Evolutionary conservation across 2,797 vertebrate genomes (phyloP).

Genomic region (Champsocephalus gunnari): DNA sequence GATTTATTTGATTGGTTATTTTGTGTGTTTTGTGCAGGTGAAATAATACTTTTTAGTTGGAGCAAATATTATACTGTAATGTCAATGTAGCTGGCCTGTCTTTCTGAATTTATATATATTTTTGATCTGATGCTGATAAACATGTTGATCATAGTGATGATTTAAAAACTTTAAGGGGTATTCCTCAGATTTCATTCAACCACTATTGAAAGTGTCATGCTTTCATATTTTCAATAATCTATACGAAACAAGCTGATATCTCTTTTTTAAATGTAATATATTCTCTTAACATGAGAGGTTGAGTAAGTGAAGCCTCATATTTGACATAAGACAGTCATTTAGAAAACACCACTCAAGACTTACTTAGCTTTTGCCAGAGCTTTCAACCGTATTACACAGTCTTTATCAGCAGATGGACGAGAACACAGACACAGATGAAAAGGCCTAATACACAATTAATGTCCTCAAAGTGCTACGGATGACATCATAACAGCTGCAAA

Average conservation of each 20-base stretch:
- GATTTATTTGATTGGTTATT: slow-evolving; percentile 22
- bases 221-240: too few species aligned
- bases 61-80: slow-evolving; percentile 20
- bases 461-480: slow-evolving; percentile 8
- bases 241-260: background rate
- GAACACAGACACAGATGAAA: background rate
- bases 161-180: background rate
- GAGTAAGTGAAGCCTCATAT: background rate
- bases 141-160: background rate
- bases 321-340: background rate
- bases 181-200: slow-evolving; percentile 1
- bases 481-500: slow-evolving; percentile 13
- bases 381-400: background rate
- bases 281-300: background rate
- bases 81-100: slow-evolving; percentile 18
- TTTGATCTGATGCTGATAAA: slow-evolving; percentile 10
- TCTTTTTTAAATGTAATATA: background rate
- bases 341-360: background rate
- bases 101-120: background rate
- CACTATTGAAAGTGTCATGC: background rate
- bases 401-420: background rate
- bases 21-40: slow-evolving; percentile 8
- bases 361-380: background rate
- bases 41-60: slow-evolving; percentile 6
- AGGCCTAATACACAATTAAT: slow-evolving; percentile 1